Percentiles rank a stretch among this genome's conserved stretches.
phyloP scores from a whole-genome alignment of 2,797 vertebrate species.

The Craterocephalus amniculus region DNA sequence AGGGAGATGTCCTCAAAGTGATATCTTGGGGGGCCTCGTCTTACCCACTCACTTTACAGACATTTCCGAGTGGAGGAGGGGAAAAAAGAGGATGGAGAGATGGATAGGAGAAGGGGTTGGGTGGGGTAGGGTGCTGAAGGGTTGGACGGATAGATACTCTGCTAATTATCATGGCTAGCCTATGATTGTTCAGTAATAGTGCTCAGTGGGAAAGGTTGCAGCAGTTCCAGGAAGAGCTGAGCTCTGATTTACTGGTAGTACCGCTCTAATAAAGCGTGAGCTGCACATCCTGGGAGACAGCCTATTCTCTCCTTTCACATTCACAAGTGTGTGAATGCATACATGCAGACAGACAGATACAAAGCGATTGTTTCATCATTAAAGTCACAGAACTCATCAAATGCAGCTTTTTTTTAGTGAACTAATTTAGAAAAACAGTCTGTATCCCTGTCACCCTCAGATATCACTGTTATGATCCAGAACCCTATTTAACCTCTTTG shows the following conservation, averaged over 20 bases:
- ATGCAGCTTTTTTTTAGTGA: constrained; percentile 55
- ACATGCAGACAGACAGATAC: constrained; percentile 30
- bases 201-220: constrained; percentile 90
- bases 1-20: constrained; percentile 41
- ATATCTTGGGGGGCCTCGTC: constrained; percentile 41
- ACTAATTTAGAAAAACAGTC: constrained; percentile 36
- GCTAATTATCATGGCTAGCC: constrained; percentile 90
- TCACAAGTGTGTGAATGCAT: constrained; percentile 72
- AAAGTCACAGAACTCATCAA: constrained; percentile 57
- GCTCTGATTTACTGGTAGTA: constrained; percentile 90
- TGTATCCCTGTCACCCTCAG: constrained; percentile 29
- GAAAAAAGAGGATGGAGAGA: constrained; percentile 55
- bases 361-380: constrained; percentile 59
- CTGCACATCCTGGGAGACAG: constrained; percentile 86
- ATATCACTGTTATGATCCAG: constrained; percentile 43
- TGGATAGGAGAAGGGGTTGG: constrained; percentile 54
- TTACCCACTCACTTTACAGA: constrained; percentile 64
- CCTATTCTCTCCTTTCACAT: constrained; percentile 79
- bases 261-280: constrained; percentile 86
- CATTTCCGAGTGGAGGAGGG: constrained; percentile 68
- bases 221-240: constrained; percentile 89
- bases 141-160: constrained; percentile 84
- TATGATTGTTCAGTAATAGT: constrained; percentile 90
- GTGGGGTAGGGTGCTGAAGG: constrained; percentile 54
- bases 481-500: constrained; percentile 31